Evolutionary conservation across 2,888 invertebrate genomes (phyloP).

Genomic region (Leptinotarsa peninsularis): DNA sequence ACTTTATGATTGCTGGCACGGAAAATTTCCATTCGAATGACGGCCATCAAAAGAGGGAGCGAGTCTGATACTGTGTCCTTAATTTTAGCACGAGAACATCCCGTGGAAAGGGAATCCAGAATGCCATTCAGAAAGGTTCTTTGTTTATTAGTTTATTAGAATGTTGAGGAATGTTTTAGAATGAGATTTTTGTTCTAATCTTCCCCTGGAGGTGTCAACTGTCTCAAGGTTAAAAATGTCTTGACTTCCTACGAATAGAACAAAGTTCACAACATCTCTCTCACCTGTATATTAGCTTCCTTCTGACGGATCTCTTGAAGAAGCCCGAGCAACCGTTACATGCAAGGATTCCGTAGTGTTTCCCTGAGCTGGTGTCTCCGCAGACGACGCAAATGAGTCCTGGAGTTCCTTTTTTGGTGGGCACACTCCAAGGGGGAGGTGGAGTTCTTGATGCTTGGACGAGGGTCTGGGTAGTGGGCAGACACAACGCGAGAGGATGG

Average conservation of each 20-base stretch:
- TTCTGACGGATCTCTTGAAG: constrained; percentile 95
- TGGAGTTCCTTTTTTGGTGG: constrained; percentile 71
- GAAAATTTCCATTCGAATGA: constrained; percentile 60
- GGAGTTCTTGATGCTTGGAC: constrained; percentile 75
- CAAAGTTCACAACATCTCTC: background rate
- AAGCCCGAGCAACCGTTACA: constrained; percentile 99
- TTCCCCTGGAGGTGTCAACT: too few species aligned
- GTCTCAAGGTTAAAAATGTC: too few species aligned
- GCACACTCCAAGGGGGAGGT: constrained; percentile 69
- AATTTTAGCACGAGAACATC: background rate
- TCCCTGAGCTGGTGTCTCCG: constrained; percentile 96
- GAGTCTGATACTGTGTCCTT: background rate
- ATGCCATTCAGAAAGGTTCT: background rate
- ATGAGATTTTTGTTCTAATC: too few species aligned
- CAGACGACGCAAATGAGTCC: constrained; percentile 96
- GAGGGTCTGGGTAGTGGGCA: constrained; percentile 71
- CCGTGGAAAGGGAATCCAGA: background rate
- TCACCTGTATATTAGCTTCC: constrained; percentile 97
- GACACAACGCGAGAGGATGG: constrained; percentile 72
- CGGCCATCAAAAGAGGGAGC: constrained; percentile 29
- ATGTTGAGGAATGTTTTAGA: too few species aligned
- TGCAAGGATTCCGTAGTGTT: constrained; percentile 97
- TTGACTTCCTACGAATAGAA: too few species aligned
- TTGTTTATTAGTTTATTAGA: too few species aligned
- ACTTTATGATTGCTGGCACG: constrained; percentile 64